Evolutionary conservation across 1,140 invertebrate species (phyloP), one percentile per base, ranked within the genome.

Genomic region (Harpegnathos saltator): DNA sequence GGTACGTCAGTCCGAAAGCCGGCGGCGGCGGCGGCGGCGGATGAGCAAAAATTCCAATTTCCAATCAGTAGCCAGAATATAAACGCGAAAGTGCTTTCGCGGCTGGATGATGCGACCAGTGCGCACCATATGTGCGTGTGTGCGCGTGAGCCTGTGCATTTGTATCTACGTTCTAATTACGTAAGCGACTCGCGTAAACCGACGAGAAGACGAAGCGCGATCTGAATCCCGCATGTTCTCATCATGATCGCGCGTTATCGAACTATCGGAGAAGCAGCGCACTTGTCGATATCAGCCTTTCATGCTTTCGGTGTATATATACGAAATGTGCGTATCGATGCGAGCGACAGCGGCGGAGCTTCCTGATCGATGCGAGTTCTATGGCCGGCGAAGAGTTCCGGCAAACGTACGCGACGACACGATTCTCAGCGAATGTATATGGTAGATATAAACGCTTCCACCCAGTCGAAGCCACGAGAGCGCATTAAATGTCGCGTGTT

Each of bases 351-450:
- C 29, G 17, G 17, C 19, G 14, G 14, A 29, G 7, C 5, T 29
- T 14, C 69, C 22, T 78, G 63, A 78, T 69, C 52, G 75, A 78
- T 78, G 52, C 63, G 50, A 78, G 50, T 69, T 69, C 33, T 38
- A 69, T 38, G 17, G 9, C 33, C 52, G 48, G 11, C 33, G 50
- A 17, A 48, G 56, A 12, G 7, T 73, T 59, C 7, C 29, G 29
- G 11, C 22, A 50, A 75, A 15, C 15, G 3, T 29, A 19, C 29
- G 56, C 19, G 17, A 58, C 22, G 17, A 58, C 22, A 26, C 3
- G 22, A 29, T 52, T 7, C n/a, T 15, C 3, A 29, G 14, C 22
- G 17, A 44, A 68, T 29, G 22, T 77, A 44, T 33, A 33, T 1
- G 5, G 29, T 33, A 33, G 29, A 33, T 5, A 5, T 33, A 33